These are phyloP conservation scores for Mystacornis crossleyi DNA, from an alignment of 2,113 vertebrate genomes.

Conservation along the genomic window DNA sequence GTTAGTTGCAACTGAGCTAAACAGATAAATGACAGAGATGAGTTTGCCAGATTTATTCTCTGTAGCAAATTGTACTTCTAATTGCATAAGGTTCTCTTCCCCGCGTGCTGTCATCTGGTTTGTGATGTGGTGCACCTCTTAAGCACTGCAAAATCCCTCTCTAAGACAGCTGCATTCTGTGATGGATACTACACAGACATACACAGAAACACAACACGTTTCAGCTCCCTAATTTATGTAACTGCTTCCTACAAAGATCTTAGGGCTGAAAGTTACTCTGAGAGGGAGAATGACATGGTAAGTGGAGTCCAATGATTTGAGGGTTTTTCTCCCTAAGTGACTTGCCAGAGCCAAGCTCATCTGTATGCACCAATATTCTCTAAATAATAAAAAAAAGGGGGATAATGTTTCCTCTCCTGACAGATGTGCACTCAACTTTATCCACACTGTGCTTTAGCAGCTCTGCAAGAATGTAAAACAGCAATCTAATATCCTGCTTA, in stretches of 20 bases:
- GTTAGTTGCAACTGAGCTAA: neutral
- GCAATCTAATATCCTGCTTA: neutral
- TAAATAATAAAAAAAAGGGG: slow-evolving; percentile 3
- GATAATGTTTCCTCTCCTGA: slow-evolving; percentile 14
- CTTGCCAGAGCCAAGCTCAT: neutral
- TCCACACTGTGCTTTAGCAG: neutral
- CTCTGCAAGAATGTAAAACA: neutral
- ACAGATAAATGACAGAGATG: slow-evolving; percentile 12
- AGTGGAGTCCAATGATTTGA: neutral
- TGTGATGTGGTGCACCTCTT: neutral
- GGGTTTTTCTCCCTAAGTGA: neutral
- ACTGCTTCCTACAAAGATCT: neutral
- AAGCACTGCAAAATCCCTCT: neutral
- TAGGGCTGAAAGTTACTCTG: neutral
- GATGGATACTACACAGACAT: neutral
- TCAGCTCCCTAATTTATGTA: neutral
- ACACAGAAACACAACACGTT: neutral
- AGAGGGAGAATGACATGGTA: neutral
- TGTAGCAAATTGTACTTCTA: slow-evolving; percentile 17
- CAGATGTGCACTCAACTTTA: neutral
- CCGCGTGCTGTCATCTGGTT: neutral
- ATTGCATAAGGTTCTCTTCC: slow-evolving; percentile 14
- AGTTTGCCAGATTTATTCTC: neutral
- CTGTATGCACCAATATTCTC: neutral
- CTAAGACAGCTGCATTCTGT: slow-evolving; percentile 9